A percentile compares a stretch with the other conserved stretches of the same genome.
phyloP scores from a whole-genome alignment of 2,797 vertebrate genomes.

The Odontamblyopus rebecca region DNA sequence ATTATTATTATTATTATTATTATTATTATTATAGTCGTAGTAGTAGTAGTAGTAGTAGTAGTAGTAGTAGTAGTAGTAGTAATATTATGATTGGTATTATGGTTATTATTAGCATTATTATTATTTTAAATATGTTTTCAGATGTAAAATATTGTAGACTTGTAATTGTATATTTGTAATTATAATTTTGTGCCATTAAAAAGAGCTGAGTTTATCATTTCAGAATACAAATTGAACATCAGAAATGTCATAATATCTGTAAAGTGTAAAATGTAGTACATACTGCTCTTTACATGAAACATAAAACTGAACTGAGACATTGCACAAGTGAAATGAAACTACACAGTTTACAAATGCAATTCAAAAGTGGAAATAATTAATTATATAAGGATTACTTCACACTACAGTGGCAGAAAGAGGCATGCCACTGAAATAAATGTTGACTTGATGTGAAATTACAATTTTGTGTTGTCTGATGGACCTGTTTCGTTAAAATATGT shows the following conservation, averaged over 20 bases:
- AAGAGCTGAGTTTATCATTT: not conserved
- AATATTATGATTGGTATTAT: not conserved
- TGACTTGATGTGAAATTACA: no score
- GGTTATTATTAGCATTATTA: no score
- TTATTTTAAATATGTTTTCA: not conserved
- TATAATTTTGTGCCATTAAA: not conserved
- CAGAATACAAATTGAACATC: not conserved
- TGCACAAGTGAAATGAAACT: conserved; percentile 37
- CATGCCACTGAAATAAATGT: no score
- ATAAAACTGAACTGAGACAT: not conserved
- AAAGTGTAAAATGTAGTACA: not conserved
- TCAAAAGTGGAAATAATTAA: conserved; percentile 24
- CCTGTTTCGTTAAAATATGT: no score
- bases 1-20: no score
- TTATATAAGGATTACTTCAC: no score
- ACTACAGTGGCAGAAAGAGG: no score
- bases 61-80: no score
- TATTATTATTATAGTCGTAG: no score
- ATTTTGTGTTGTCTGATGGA: no score
- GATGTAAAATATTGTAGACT: not conserved
- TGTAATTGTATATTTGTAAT: not conserved
- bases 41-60: no score
- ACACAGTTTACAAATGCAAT: no score
- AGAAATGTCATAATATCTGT: not conserved
- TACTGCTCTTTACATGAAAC: not conserved